Evolutionary conservation across 2,113 vertebrate species (phyloP), one percentile per base, ranked within the genome.

Genomic region (Argyrosomus japonicus): DNA sequence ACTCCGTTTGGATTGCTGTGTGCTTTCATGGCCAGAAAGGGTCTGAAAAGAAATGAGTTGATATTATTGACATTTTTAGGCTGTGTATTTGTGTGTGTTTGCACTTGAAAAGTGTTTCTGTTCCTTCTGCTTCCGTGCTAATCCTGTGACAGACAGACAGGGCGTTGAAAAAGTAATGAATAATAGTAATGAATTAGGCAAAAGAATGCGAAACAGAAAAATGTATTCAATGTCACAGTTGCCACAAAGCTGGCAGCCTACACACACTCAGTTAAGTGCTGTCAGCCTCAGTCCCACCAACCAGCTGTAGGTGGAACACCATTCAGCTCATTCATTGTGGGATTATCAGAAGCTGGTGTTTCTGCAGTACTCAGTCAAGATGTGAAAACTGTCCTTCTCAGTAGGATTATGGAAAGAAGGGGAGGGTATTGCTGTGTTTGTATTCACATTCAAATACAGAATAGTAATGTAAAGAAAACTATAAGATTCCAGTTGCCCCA

Each of bases 371-470:
- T 58, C 64, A 53, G 75, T 32, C 32, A 54, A 29, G 60, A 75
- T 75, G 57, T 23, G 48, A 67, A 79, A 45, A 74, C 5, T 70
- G 63, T 77, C 32, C 61, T 47, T 68, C 68, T 86, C 68, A 19
- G 36, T 32, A 40, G 60, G 56, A 72, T 88, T 84, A 75, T 82
- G 78, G 51, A 87, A 87, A 83, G 45, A 60, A 47, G n/a, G 7
- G 25, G 10, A 40, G 17, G 9, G 17, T 65, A 1, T 68, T 68
- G n/a, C 61, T 75, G 3, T 75, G 21, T 63, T 63, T 48, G 64
- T 36, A 47, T 64, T 74, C 54, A 40, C 14, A 58, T 51, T 36
- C 51, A 43, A 17, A 58, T 25, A 13, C n/a, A 21, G 25, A 77
- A 81, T 19, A 62, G 18, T 53, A 69, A 68, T 43, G 54, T 71